Base-by-base conservation (phyloP, 2,888 invertebrate genomes). In the Zaprionus obscuricornis region DNA sequence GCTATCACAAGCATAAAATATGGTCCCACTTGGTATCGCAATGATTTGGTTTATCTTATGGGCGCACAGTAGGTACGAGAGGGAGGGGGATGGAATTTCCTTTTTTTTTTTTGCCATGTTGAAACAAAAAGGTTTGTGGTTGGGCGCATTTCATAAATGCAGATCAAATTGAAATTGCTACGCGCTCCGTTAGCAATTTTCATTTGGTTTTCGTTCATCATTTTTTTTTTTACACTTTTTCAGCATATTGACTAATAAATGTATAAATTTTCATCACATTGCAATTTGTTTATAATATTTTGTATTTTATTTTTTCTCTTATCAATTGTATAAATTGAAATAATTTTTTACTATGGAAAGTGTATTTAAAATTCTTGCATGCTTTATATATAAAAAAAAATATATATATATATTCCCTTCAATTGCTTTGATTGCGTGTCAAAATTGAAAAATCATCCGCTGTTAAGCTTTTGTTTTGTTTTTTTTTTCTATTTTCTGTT, bases 1-100 rank as follows among this genome's bases (percentile, higher is more conserved):
- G 37, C 6, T 57, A 54, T 45, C 54, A 51, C 40, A 27, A 46
- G 33, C 54, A 65, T 66, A 73, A 75, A 77, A 81, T 70, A 81
- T 77, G 65, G 54, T 62, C 63, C 74, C 78, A 46, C 22, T 64
- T 57, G 71, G 74, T 27, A 60, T 4, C n/a, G 24, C 49, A 60
- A 62, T 57, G 66, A 52, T 62, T 62, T 66, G 39, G 26, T 18
- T 24, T 33, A 29, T 8, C 20, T 20, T n/a, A n/a, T n/a, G n/a
- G n/a, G n/a, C n/a, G n/a, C n/a, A n/a, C n/a, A n/a, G n/a, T n/a
- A n/a, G n/a, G n/a, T n/a, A n/a, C n/a, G n/a, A n/a, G n/a, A n/a
- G n/a, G n/a, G n/a, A n/a, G n/a, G n/a, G n/a, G n/a, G n/a, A n/a
- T n/a, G n/a, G n/a, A 20, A 8, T 14, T 8, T 8, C 24, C 11